phyloP scores from a whole-genome alignment of 2,113 vertebrate species.

The Zosterops lateralis region DNA sequence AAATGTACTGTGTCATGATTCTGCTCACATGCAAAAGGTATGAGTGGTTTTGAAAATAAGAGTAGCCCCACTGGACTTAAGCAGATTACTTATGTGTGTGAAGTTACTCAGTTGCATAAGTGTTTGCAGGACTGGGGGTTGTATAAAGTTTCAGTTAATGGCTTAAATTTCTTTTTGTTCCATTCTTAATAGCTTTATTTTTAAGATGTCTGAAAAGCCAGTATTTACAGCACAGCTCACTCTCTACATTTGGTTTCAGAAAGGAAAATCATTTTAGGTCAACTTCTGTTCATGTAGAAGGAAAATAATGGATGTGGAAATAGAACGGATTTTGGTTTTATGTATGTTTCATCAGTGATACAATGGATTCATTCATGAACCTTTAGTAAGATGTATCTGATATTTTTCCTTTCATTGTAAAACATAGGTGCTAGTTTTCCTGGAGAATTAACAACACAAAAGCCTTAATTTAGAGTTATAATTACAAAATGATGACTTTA shows the following conservation, averaged over 20 bases:
- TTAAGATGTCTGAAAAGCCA: neutral
- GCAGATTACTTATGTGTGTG: constrained; percentile 6
- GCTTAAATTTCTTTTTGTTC: constrained; percentile 3
- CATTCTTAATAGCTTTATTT: neutral
- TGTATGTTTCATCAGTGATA: neutral
- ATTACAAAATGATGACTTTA: constrained; percentile 54
- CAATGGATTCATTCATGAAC: constrained; percentile 16
- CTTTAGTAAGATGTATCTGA: neutral
- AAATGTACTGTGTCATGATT: neutral
- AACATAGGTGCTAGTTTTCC: neutral
- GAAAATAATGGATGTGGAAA: neutral
- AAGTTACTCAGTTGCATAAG: neutral
- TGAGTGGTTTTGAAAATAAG: neutral
- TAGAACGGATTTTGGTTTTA: neutral
- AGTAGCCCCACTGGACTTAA: neutral
- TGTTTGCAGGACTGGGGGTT: neutral
- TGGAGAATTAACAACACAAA: constrained; percentile 1
- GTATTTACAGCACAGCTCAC: neutral
- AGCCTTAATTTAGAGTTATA: constrained; percentile 26
- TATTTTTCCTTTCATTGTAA: constrained; percentile 28
- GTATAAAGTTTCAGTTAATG: constrained; percentile 17
- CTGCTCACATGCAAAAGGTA: neutral
- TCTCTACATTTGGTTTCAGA: neutral
- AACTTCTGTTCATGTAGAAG: neutral
- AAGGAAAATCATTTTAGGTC: neutral